phyloP scores from a whole-genome alignment of 2,797 vertebrate species.

The Centropyge bicolor region DNA sequence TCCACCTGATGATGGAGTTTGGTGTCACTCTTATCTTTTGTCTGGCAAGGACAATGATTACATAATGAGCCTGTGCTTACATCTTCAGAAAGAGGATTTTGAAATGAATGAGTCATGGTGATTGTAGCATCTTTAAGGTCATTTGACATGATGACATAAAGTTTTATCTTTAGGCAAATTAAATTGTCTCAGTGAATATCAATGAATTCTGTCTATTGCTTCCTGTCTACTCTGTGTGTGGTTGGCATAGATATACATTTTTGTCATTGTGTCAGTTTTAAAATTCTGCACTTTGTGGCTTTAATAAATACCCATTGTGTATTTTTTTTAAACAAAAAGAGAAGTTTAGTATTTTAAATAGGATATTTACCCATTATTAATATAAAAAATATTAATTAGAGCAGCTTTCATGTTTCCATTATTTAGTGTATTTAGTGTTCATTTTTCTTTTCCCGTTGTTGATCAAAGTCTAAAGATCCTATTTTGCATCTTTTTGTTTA shows the following conservation, averaged over 20 bases:
- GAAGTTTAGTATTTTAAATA: neutral
- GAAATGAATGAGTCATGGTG: neutral
- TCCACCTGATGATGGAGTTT: neutral
- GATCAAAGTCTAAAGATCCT: neutral
- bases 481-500: neutral
- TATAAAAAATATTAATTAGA: neutral
- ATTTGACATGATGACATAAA: neutral
- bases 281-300: neutral
- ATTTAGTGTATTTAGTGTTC: neutral
- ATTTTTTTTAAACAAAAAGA: neutral
- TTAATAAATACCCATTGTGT: neutral
- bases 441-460: neutral
- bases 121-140: neutral
- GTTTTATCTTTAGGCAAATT: neutral
- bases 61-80: neutral
- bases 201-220: neutral
- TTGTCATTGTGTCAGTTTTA: neutral
- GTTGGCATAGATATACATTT: neutral
- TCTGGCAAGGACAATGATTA: neutral
- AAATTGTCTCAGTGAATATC: neutral
- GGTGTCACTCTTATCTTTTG: neutral
- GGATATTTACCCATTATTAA: neutral
- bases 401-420: neutral
- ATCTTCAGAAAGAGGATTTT: neutral
- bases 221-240: neutral